Evolutionary conservation across 2,113 vertebrate species (phyloP).

Genomic region (Ptyas mucosa): DNA sequence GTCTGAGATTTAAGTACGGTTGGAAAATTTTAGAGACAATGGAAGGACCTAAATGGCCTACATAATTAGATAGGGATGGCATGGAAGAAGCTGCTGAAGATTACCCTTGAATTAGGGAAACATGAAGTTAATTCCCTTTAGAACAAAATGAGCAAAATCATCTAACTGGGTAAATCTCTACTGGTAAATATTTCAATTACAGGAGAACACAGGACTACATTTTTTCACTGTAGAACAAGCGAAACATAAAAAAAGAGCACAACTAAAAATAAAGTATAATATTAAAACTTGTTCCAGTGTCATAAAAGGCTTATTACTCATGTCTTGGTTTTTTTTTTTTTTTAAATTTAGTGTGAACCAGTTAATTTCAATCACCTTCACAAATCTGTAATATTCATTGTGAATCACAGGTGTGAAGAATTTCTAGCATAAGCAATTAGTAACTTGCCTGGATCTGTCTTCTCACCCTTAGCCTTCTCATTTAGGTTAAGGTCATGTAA

Average conservation of each 20-base stretch:
- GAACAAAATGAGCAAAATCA: not conserved
- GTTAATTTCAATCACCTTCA: slow-evolving; percentile 12
- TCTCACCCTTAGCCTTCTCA: not conserved
- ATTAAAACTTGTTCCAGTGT: not conserved
- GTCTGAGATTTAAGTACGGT: not conserved
- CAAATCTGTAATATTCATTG: slow-evolving; percentile 10
- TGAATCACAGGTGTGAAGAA: slow-evolving; percentile 2
- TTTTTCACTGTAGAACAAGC: not conserved
- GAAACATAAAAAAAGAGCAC: not conserved
- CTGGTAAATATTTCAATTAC: not conserved
- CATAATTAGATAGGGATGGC: not conserved
- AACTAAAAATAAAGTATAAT: not conserved
- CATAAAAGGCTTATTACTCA: not conserved
- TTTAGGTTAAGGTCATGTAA: not conserved
- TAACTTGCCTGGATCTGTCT: not conserved
- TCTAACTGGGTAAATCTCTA: not conserved
- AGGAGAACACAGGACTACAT: not conserved
- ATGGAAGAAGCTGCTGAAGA: not conserved
- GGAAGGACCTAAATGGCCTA: not conserved
- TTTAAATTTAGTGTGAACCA: not conserved
- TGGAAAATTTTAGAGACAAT: not conserved
- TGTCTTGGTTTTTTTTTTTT: not conserved
- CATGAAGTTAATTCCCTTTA: not conserved
- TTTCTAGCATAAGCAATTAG: slow-evolving; percentile 22
- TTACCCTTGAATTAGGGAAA: not conserved